Evolutionary conservation across 2,113 vertebrate species (phyloP).

Genomic region (Callopanchax toddi): DNA sequence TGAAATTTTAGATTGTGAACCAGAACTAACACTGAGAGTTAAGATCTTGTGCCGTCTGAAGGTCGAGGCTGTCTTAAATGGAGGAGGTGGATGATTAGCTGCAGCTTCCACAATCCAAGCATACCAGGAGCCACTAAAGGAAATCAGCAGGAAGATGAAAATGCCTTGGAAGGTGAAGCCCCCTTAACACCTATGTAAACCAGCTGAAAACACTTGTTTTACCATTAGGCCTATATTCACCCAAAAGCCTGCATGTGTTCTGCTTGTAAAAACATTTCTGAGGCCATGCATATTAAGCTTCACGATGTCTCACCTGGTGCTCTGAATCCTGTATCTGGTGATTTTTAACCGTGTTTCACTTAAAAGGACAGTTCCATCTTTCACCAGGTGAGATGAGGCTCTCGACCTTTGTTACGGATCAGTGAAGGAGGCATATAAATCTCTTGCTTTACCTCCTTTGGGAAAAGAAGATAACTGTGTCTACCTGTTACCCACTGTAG

Average conservation of each 20-base stretch:
- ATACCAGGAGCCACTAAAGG: too few relatives aligned
- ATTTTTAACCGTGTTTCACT: not conserved
- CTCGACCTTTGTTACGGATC: not conserved
- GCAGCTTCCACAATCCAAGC: too few relatives aligned
- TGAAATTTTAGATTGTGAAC: too few relatives aligned
- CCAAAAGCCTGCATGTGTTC: not conserved
- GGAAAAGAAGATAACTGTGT: not conserved
- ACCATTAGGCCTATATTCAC: too few relatives aligned
- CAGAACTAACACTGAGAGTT: too few relatives aligned
- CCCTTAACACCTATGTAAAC: too few relatives aligned
- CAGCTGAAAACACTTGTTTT: too few relatives aligned
- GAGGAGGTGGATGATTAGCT: too few relatives aligned
- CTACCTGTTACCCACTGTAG: slow-evolving; percentile 9
- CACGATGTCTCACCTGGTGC: not conserved
- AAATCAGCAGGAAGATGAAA: too few relatives aligned
- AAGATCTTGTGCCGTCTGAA: too few relatives aligned
- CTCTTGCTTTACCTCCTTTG: not conserved
- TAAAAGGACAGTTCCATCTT: not conserved
- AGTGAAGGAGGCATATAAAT: not conserved
- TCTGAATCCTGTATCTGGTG: not conserved
- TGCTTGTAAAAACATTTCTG: not conserved
- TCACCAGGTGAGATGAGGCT: not conserved
- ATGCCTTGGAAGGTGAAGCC: too few relatives aligned
- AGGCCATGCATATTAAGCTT: not conserved
- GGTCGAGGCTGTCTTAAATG: too few relatives aligned